Evolutionary conservation across 2,888 invertebrate genomes (phyloP), one percentile per base, ranked within the genome.

Genomic region (Leptopilina myrica): DNA sequence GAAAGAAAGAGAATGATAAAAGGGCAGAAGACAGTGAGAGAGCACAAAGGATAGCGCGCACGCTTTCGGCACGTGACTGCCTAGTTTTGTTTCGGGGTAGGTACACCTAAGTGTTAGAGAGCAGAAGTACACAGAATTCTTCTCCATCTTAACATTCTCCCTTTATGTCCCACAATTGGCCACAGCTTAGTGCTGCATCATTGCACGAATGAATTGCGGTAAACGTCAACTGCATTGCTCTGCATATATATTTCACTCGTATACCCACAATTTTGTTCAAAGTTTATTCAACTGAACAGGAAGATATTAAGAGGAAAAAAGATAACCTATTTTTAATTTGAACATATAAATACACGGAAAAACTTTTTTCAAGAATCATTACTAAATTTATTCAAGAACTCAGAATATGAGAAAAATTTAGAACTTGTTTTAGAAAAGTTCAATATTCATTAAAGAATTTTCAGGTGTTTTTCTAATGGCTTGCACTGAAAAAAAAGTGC

Each of bases 141-240:
- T 79, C 84, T 80, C 80, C 80, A 83, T 78, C 67, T 76, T 20
- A 20, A 20, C 20, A 20, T 20, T 20, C 79, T 78, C 83, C 79
- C 82, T 80, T 83, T 82, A 83, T 78, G 78, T 64, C 84, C 83
- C 84, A 81, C 86, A 84, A 90, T 90, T 89, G 88, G 86, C 89
- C 89, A 83, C 89, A 89, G 88, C 86, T 91, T 89, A 90, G 86
- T 86, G 84, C 86, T 87, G 88, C 88, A 85, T 89, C 90, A 88
- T 86, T 89, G 88, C 86, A 85, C 87, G 82, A 82, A 83, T 81
- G 80, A 87, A 87, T 88, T 88, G 87, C 82, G 86, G 86, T 84
- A 84, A 85, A 89, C 85, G 89, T 89, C 89, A 89, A 89, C 85
- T 85, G 87, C 89, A 89, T 89, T 86, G 85, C 88, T 88, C 75